Conservation (phyloP, 2,113 vertebrate genomes). For the Hypanus sabinus region DNA sequence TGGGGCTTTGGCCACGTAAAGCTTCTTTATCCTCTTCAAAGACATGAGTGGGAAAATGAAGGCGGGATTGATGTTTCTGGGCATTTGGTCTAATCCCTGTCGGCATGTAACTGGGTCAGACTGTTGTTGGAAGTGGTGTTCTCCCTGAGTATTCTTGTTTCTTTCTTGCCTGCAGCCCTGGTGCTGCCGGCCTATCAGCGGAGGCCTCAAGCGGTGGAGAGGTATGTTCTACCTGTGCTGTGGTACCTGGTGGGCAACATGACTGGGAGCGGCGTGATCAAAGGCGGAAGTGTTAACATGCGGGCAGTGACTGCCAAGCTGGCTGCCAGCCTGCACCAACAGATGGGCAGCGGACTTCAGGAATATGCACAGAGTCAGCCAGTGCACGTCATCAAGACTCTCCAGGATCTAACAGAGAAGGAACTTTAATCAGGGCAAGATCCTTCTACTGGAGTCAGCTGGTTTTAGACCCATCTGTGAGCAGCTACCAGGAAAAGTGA, state of each 20-base stretch:
- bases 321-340: slow-evolving; percentile 41
- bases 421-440: not conserved
- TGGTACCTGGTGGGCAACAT: slow-evolving; percentile 55
- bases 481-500: not conserved
- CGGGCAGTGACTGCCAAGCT: slow-evolving; percentile 40
- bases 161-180: slow-evolving; percentile 46
- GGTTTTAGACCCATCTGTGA: not conserved
- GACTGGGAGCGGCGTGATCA: slow-evolving; percentile 31
- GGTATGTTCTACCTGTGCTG: slow-evolving; percentile 47
- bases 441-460: not conserved
- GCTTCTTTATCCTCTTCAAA: too few relatives aligned
- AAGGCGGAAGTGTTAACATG: not conserved
- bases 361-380: slow-evolving; percentile 46
- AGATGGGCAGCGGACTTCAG: slow-evolving; percentile 52
- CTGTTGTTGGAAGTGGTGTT: not conserved
- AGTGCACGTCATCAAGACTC: slow-evolving; percentile 36
- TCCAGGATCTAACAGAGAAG: slow-evolving; percentile 44
- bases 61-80: not conserved
- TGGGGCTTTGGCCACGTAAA: not conserved
- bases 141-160: not conserved
- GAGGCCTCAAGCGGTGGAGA: slow-evolving; percentile 47
- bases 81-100: not conserved
- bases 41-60: too few relatives aligned
- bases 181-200: slow-evolving; percentile 48
- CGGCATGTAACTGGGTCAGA: not conserved